Evolutionary conservation across 2,113 vertebrate species (phyloP).

Genomic region (Rhinoptilus africanus): DNA sequence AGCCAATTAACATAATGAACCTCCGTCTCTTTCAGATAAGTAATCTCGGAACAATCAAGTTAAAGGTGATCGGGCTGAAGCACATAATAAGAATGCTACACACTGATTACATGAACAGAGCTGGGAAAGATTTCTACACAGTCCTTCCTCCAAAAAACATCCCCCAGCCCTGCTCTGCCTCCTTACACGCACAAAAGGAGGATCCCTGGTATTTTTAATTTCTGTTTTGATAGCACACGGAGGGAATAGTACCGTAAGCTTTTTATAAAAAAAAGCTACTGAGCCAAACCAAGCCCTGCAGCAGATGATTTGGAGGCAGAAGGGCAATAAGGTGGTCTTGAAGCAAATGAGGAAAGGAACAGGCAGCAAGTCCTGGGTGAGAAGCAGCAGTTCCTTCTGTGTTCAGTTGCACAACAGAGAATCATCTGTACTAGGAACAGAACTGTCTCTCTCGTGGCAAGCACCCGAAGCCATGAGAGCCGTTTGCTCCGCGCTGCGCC

Average conservation of each 20-base stretch:
- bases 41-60: neutral
- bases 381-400: neutral
- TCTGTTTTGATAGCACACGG: neutral
- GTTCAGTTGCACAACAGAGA: neutral
- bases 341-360: neutral
- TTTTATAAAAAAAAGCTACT: neutral
- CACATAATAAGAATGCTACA: neutral
- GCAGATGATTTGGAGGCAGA: neutral
- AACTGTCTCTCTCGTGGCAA: rapidly evolving
- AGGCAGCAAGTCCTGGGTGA: neutral
- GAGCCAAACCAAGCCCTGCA: neutral
- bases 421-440: neutral
- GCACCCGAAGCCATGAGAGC: rapidly evolving
- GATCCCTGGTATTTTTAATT: neutral
- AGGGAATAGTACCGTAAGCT: neutral
- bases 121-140: neutral
- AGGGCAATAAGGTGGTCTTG: neutral
- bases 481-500: neutral
- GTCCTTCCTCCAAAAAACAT: neutral
- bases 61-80: neutral
- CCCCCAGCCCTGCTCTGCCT: rapidly evolving
- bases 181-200: neutral
- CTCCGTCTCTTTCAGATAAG: neutral
- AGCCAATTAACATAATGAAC: constrained; percentile 44
- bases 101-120: neutral